These are phyloP conservation scores for Boloria euphrosyne DNA, from an alignment of 2,888 invertebrate species.

Conservation along the genomic window DNA sequence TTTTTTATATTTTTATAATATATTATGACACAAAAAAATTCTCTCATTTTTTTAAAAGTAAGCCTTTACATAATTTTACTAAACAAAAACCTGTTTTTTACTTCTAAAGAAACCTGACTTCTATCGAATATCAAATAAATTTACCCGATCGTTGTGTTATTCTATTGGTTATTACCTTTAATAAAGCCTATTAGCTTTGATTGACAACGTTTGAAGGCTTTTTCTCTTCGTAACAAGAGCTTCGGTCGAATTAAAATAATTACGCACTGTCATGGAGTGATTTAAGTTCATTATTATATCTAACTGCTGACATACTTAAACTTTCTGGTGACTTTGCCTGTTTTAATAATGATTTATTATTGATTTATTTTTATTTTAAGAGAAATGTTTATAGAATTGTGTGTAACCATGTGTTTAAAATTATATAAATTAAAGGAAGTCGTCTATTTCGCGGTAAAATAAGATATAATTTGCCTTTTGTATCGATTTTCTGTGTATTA, in stretches of 20 bases:
- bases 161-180: slow-evolving; percentile 15
- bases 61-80: background rate
- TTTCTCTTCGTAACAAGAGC: slow-evolving; percentile 18
- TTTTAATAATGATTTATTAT: background rate
- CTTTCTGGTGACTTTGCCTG: background rate
- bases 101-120: slow-evolving; percentile 1
- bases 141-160: slow-evolving; percentile 15
- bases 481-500: too few species aligned
- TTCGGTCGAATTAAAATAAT: slow-evolving; percentile 24
- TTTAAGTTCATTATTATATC: slow-evolving; percentile 10
- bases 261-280: slow-evolving; percentile 13
- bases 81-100: slow-evolving; percentile 2
- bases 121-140: slow-evolving; percentile 6
- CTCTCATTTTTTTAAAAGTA: too few species aligned
- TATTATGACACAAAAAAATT: too few species aligned
- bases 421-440: too few species aligned
- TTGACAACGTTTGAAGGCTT: slow-evolving; percentile 23
- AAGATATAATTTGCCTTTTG: too few species aligned
- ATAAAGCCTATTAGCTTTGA: slow-evolving; percentile 26
- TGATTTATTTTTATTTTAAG: background rate
- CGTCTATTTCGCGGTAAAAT: too few species aligned
- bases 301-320: background rate
- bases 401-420: too few species aligned
- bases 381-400: background rate
- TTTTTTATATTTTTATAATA: too few species aligned